Conservation (phyloP, 2,797 vertebrate genomes). For the Lagodon rhomboides region DNA sequence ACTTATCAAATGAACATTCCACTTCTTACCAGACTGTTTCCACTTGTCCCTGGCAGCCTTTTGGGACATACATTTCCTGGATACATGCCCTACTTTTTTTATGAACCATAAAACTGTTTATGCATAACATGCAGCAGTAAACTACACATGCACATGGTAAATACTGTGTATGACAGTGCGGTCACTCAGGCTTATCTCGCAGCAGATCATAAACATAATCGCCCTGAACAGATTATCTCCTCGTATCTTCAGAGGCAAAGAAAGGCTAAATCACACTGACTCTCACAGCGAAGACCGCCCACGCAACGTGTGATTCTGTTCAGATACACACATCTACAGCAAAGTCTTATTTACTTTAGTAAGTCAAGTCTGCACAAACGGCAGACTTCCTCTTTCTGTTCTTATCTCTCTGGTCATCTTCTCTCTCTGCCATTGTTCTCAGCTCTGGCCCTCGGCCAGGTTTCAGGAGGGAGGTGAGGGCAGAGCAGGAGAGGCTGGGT, state of each 20-base stretch:
- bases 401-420: slow-evolving; percentile 69
- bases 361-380: slow-evolving; percentile 41
- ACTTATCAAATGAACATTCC: not conserved
- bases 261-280: slow-evolving; percentile 30
- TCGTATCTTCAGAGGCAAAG: slow-evolving; percentile 28
- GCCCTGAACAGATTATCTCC: slow-evolving; percentile 37
- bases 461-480: slow-evolving; percentile 67
- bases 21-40: not conserved
- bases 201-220: slow-evolving; percentile 51
- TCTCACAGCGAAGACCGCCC: slow-evolving; percentile 1
- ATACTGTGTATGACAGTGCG: not conserved
- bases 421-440: slow-evolving; percentile 63
- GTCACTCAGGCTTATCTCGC: slow-evolving; percentile 41
- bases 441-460: slow-evolving; percentile 61
- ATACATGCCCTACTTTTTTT: not conserved
- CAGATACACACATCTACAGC: not conserved
- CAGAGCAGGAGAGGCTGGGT: slow-evolving; percentile 53
- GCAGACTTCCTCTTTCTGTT: slow-evolving; percentile 67
- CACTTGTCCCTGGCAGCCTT: not conserved
- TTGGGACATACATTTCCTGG: slow-evolving; percentile 1
- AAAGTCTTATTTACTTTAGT: slow-evolving; percentile 37
- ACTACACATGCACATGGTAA: slow-evolving; percentile 6
- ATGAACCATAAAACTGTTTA: not conserved
- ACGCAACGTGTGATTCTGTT: not conserved
- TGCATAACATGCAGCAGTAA: not conserved